Evolutionary conservation across 2,113 vertebrate species (phyloP), one percentile per base, ranked within the genome.

Genomic region (Oncorhynchus clarkii): DNA sequence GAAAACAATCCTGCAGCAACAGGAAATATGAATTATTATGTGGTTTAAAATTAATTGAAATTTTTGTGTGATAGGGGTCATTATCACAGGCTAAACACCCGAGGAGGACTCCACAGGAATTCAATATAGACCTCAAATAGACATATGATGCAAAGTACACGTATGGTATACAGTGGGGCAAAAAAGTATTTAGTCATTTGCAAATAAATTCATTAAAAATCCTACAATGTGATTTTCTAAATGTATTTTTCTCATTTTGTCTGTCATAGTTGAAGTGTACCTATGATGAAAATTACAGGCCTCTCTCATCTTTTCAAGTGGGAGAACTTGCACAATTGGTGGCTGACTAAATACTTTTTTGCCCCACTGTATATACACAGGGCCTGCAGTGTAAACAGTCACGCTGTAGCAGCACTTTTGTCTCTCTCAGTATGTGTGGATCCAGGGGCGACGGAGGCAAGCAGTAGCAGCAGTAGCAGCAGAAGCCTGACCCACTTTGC

Each of bases 401-500:
- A 48, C 72, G 59, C 26, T 24, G 27, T 34, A 70, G 70, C 26
- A 54, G 49, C 14, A n/a, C 60, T 65, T 57, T 62, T 62, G 51
- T 54, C 22, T 60, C 59, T 26, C 57, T 31, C 26, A 22, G 66
- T 54, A 14, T 54, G 51, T 54, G 51, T 54, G 51, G 51, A 71
- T 59, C 76, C 67, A 67, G 51, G 72, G 78, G 75, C 72, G 70
- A 49, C 70, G 67, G 71, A 65, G 18, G 66, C 16, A 45, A 45
- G 39, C 39, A 45, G 39, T 75, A 22, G 60, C 71, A 14, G 69
- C 3, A 29, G 45, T 48, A 18, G 49, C 48, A 78, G 74, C 70
- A 76, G 76, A 77, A 80, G 57, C 80, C 80, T 92, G 91, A 93
- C 91, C 91, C 89, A 93, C 72, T 91, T 93, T 72, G 60, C 73